Percentiles rank a stretch among this genome's conserved stretches.
phyloP scores from a whole-genome alignment of 2,797 vertebrate genomes.

The Ctenopoma kingsleyae region DNA sequence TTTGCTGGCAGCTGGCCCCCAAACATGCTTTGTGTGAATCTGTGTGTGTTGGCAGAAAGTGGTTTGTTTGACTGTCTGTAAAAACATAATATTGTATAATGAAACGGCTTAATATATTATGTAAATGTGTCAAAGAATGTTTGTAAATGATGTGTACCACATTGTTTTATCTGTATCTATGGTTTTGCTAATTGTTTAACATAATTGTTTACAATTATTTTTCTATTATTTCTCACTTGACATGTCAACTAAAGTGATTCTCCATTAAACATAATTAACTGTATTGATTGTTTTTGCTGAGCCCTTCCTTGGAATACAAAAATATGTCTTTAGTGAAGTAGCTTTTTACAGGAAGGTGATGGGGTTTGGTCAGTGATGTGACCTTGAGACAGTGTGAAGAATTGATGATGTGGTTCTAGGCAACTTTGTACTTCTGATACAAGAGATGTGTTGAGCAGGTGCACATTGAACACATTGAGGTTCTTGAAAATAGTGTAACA shows the following conservation, averaged over 20 bases:
- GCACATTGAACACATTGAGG: background rate
- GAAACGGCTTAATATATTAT: constrained; percentile 26
- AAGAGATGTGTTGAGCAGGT: constrained; percentile 17
- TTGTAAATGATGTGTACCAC: background rate
- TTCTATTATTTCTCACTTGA: constrained; percentile 48
- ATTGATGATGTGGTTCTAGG: constrained; percentile 51
- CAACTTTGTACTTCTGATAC: constrained; percentile 22
- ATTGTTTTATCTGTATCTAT: constrained; percentile 9
- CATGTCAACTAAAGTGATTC: constrained; percentile 47
- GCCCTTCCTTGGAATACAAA: constrained; percentile 57
- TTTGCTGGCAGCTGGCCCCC: constrained; percentile 86
- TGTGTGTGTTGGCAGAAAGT: constrained; percentile 17
- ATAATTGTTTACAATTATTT: constrained; percentile 28
- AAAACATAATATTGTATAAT: constrained; percentile 27
- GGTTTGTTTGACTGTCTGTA: constrained; percentile 29
- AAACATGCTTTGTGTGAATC: constrained; percentile 72
- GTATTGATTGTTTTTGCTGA: constrained; percentile 70
- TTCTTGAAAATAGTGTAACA: background rate
- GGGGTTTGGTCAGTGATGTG: constrained; percentile 60
- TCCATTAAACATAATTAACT: constrained; percentile 79
- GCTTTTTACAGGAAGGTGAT: constrained; percentile 75
- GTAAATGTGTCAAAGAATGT: background rate
- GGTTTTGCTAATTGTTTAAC: constrained; percentile 19
- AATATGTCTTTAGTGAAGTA: constrained; percentile 66
- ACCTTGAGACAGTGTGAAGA: constrained; percentile 65